Evolutionary conservation across 2,888 invertebrate species (phyloP).

Genomic region (Hoplodrina ambigua): DNA sequence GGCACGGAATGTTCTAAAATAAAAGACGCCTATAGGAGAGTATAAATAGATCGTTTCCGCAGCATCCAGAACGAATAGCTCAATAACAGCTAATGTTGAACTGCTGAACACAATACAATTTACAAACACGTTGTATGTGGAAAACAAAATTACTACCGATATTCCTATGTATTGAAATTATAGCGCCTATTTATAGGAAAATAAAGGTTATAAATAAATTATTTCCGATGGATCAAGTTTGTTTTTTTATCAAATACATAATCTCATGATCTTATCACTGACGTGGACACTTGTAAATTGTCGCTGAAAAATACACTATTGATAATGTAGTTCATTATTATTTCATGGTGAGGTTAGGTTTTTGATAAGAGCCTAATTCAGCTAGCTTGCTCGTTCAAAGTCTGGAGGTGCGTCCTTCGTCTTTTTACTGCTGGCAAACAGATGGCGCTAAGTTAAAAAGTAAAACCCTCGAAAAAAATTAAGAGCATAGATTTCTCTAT

Average conservation of each 20-base stretch:
- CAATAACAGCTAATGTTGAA: slow-evolving; percentile 46
- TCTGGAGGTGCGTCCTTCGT: slow-evolving; percentile 1
- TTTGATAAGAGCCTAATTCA: slow-evolving; percentile 47
- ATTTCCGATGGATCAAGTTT: neutral
- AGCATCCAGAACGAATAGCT: slow-evolving; percentile 65
- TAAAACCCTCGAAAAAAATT: neutral
- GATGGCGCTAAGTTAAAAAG: slow-evolving; percentile 59
- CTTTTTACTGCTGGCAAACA: slow-evolving; percentile 17
- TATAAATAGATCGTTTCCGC: slow-evolving; percentile 86
- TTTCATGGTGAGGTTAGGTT: slow-evolving; percentile 55
- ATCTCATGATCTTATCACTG: slow-evolving; percentile 52
- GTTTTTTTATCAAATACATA: slow-evolving; percentile 41
- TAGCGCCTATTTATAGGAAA: neutral
- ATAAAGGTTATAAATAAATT: slow-evolving; percentile 14
- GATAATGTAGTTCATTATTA: slow-evolving; percentile 1
- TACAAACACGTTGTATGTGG: neutral
- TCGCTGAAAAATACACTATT: slow-evolving; percentile 17
- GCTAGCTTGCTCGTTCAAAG: slow-evolving; percentile 1
- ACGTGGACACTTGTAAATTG: slow-evolving; percentile 54
- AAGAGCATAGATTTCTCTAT: neutral
- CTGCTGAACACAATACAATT: slow-evolving; percentile 31
- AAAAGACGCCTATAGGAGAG: slow-evolving; percentile 81
- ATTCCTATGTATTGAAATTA: neutral
- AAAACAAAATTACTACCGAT: neutral
- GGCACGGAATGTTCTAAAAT: slow-evolving; percentile 79